Evolutionary conservation across 1,140 invertebrate species (phyloP).

Genomic region (Harpegnathos saltator): DNA sequence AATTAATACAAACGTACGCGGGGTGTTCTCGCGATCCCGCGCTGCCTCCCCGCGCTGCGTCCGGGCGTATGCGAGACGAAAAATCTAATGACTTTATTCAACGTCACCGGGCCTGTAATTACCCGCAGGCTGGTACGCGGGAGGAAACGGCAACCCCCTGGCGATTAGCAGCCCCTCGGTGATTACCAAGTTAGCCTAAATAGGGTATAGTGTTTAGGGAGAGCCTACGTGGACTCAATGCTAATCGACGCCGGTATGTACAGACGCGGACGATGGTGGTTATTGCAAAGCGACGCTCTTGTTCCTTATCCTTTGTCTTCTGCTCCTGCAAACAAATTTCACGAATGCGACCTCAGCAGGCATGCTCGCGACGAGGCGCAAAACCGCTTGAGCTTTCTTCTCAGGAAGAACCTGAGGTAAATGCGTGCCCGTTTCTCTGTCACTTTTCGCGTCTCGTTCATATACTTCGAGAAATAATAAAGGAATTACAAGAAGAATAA

Average conservation of each 20-base stretch:
- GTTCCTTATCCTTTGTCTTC: constrained; percentile 11
- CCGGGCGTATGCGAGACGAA: constrained; percentile 58
- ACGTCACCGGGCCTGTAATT: constrained; percentile 84
- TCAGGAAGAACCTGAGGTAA: too few relatives aligned
- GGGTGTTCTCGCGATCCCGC: constrained; percentile 5
- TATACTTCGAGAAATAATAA: too few relatives aligned
- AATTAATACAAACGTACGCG: constrained; percentile 67
- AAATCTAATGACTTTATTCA: constrained; percentile 85
- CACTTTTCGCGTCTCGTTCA: too few relatives aligned
- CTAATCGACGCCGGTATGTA: constrained; percentile 71
- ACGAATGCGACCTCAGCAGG: too few relatives aligned
- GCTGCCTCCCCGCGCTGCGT: not conserved
- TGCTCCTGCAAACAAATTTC: too few relatives aligned
- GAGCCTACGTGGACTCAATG: constrained; percentile 76
- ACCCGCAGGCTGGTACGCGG: constrained; percentile 80
- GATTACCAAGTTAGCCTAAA: constrained; percentile 85
- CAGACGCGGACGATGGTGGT: constrained; percentile 40
- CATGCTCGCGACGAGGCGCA: not conserved
- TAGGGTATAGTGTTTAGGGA: constrained; percentile 84
- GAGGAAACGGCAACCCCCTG: constrained; percentile 75
- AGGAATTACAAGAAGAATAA: too few relatives aligned
- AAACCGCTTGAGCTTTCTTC: too few relatives aligned
- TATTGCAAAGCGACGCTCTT: constrained; percentile 3
- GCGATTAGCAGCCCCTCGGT: constrained; percentile 83
- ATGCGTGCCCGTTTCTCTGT: too few relatives aligned